phyloP scores from a whole-genome alignment of 2,113 vertebrate genomes.

The Embiotoca jacksoni region DNA sequence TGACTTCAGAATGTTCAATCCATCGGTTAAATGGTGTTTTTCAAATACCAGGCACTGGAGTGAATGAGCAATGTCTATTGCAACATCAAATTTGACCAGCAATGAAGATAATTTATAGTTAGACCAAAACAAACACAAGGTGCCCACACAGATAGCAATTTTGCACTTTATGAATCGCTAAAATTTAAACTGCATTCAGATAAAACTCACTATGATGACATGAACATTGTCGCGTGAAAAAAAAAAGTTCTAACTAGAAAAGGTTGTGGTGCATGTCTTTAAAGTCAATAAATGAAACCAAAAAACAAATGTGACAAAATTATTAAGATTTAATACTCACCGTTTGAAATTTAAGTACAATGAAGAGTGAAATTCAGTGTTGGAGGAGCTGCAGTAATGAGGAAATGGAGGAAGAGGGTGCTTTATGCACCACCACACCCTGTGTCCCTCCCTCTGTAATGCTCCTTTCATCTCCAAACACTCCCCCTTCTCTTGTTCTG shows the following conservation, averaged over 20 bases:
- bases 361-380: background rate
- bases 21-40: no score
- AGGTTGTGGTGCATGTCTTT: accelerated
- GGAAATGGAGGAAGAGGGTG: slow-evolving; percentile 32
- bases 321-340: slow-evolving; percentile 59
- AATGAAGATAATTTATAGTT: background rate
- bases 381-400: slow-evolving; percentile 40
- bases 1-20: background rate
- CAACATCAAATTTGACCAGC: background rate
- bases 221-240: accelerated
- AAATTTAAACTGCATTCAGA: background rate
- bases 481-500: slow-evolving; percentile 17
- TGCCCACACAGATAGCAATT: background rate
- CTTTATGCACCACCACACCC: slow-evolving; percentile 75
- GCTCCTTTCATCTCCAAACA: slow-evolving; percentile 42
- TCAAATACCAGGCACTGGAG: background rate
- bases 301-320: background rate
- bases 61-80: slow-evolving; percentile 1
- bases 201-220: background rate
- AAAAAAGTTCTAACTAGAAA: background rate
- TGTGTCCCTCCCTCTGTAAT: slow-evolving; percentile 40
- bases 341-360: slow-evolving; percentile 15
- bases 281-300: background rate
- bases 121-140: background rate
- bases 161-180: background rate